Conservation (phyloP, 2,888 invertebrate species). For the Clitarchus hookeri region DNA sequence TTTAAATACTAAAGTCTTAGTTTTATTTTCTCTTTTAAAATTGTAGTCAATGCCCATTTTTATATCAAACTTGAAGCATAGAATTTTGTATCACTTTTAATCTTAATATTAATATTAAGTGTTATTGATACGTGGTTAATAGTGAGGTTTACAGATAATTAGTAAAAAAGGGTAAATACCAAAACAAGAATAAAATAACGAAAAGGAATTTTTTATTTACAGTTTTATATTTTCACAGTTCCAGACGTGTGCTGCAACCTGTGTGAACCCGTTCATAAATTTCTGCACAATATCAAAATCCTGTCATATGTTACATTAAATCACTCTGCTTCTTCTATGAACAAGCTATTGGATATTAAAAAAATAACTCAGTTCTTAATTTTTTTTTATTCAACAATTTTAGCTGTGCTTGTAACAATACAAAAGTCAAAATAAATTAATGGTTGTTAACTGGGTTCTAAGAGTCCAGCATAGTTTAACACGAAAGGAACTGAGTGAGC, state of each 20-base stretch:
- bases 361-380: not conserved
- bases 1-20: too few relatives aligned
- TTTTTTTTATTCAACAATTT: not conserved
- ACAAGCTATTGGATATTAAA: not conserved
- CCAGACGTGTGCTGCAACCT: conserved; percentile 32
- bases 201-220: conserved; percentile 28
- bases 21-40: too few relatives aligned
- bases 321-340: not conserved
- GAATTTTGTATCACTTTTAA: too few relatives aligned
- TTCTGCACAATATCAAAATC: not conserved
- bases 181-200: too few relatives aligned
- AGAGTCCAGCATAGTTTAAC: conserved; percentile 27
- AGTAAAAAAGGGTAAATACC: too few relatives aligned
- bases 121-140: too few relatives aligned
- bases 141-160: too few relatives aligned
- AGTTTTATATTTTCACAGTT: conserved; percentile 34
- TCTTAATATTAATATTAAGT: too few relatives aligned
- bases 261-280: conserved; percentile 21
- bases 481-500: conserved; percentile 34
- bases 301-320: not conserved
- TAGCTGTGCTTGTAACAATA: not conserved
- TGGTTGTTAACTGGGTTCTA: conserved; percentile 29
- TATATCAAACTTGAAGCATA: too few relatives aligned
- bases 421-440: not conserved
- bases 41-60: too few relatives aligned